These are phyloP conservation scores for Aphaenogaster floridana DNA, from an alignment of 1,140 invertebrate species.

Conservation along the genomic window DNA sequence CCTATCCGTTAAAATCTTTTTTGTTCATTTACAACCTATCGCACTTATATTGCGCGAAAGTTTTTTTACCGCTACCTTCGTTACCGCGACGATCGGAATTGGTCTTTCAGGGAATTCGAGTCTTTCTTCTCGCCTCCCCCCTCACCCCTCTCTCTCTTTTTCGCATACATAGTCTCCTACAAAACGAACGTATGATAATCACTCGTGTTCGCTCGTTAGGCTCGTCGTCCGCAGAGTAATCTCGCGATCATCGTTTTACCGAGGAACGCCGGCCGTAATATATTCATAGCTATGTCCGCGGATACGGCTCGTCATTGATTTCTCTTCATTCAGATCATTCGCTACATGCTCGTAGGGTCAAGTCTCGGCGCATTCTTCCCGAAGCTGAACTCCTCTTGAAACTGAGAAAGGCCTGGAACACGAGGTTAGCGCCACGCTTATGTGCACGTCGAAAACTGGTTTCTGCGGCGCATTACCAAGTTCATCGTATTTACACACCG, in stretches of 20 bases:
- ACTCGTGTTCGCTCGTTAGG: slow-evolving; percentile 45
- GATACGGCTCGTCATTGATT: slow-evolving; percentile 44
- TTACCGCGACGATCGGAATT: slow-evolving; percentile 15
- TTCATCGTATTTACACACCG: slow-evolving; percentile 75
- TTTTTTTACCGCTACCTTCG: neutral
- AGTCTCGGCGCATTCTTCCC: neutral
- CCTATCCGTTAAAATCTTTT: slow-evolving; percentile 58
- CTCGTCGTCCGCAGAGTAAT: slow-evolving; percentile 24
- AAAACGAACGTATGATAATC: slow-evolving; percentile 48
- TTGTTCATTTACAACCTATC: slow-evolving; percentile 15
- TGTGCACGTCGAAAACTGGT: slow-evolving; percentile 65
- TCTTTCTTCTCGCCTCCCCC: neutral
- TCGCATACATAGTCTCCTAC: neutral
- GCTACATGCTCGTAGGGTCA: slow-evolving; percentile 5
- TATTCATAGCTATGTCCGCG: slow-evolving; percentile 31
- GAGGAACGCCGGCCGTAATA: slow-evolving; percentile 6
- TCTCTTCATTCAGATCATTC: slow-evolving; percentile 50
- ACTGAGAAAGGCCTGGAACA: slow-evolving; percentile 27
- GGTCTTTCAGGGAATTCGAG: neutral
- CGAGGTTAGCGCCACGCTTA: slow-evolving; percentile 56
- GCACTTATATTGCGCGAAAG: neutral
- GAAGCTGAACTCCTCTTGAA: slow-evolving; percentile 5
- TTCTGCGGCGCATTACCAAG: slow-evolving; percentile 72
- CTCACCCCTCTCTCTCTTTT: neutral
- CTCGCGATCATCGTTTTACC: slow-evolving; percentile 31